Conservation (phyloP, 2,797 vertebrate genomes). For the Sebastiscus tertius region DNA sequence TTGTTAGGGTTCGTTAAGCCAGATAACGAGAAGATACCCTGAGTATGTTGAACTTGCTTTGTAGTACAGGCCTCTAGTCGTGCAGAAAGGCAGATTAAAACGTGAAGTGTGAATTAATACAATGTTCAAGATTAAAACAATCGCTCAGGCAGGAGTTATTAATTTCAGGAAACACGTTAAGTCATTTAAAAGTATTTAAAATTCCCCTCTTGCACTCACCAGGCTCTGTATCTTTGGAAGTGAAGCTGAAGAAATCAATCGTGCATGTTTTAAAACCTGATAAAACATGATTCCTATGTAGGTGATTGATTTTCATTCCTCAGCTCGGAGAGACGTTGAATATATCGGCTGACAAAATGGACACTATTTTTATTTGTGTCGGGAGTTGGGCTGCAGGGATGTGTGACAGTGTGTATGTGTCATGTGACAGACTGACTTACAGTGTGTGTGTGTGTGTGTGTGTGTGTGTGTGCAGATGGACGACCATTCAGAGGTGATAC, state of each 20-base stretch:
- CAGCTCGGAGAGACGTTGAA: not conserved
- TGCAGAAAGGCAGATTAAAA: not conserved
- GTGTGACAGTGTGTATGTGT: conserved; percentile 64
- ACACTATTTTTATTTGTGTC: conserved; percentile 62
- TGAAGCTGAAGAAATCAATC: conserved; percentile 31
- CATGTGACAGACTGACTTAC: conserved; percentile 7
- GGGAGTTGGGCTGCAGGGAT: conserved; percentile 34
- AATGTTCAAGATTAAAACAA: not conserved
- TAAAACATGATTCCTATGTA: conserved; percentile 35
- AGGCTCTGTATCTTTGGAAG: not conserved
- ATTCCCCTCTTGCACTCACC: not conserved
- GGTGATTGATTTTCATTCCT: conserved; percentile 58
- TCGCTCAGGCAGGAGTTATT: not conserved
- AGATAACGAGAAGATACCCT: too few species aligned
- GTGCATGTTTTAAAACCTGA: conserved; percentile 45
- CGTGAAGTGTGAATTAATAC: not conserved
- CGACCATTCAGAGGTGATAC: conserved; percentile 39
- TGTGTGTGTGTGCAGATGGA: conserved; percentile 1
- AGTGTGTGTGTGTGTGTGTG: conserved; percentile 6
- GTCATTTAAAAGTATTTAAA: not conserved
- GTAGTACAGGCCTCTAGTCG: too few species aligned
- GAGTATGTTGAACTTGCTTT: too few species aligned
- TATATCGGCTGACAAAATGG: conserved; percentile 36
- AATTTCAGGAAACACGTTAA: not conserved
- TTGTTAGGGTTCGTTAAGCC: too few species aligned